Percentiles rank a stretch among this genome's conserved stretches.
Evolutionary conservation across 2,888 invertebrate species (phyloP).

Genomic region (Euproctis similis): DNA sequence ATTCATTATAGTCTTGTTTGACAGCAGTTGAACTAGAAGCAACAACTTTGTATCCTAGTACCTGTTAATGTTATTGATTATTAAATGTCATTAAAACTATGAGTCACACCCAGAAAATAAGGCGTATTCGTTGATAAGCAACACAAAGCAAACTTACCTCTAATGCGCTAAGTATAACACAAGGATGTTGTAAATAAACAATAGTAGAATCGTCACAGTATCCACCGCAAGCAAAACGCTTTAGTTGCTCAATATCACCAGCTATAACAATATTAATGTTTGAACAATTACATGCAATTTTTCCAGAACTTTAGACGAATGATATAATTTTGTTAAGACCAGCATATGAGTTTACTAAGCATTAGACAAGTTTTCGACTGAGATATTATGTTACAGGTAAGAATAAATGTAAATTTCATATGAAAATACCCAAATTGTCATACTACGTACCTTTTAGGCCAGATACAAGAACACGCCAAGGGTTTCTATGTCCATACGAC

Average conservation of each 20-base stretch:
- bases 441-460: slow-evolving; percentile 92
- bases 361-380: background rate
- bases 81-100: slow-evolving; percentile 11
- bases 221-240: slow-evolving; percentile 88
- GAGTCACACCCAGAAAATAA: slow-evolving; percentile 23
- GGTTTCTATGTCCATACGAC: slow-evolving; percentile 89
- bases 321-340: no score
- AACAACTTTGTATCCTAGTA: slow-evolving; percentile 90
- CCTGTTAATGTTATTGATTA: slow-evolving; percentile 56
- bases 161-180: slow-evolving; percentile 88
- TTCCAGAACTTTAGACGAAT: no score
- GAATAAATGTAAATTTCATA: background rate
- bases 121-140: no score
- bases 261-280: slow-evolving; percentile 45
- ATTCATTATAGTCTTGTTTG: slow-evolving; percentile 92
- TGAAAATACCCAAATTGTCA: slow-evolving; percentile 1
- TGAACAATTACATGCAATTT: slow-evolving; percentile 1
- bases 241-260: slow-evolving; percentile 87
- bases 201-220: slow-evolving; percentile 90
- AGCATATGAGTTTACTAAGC: no score
- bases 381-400: no score
- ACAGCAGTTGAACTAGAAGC: slow-evolving; percentile 90
- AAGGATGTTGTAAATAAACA: slow-evolving; percentile 90
- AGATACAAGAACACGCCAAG: slow-evolving; percentile 91
- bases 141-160: slow-evolving; percentile 76